These are phyloP conservation scores for Sebastes hubbsi DNA, from an alignment of 2,797 vertebrate genomes.

Conservation along the genomic window DNA sequence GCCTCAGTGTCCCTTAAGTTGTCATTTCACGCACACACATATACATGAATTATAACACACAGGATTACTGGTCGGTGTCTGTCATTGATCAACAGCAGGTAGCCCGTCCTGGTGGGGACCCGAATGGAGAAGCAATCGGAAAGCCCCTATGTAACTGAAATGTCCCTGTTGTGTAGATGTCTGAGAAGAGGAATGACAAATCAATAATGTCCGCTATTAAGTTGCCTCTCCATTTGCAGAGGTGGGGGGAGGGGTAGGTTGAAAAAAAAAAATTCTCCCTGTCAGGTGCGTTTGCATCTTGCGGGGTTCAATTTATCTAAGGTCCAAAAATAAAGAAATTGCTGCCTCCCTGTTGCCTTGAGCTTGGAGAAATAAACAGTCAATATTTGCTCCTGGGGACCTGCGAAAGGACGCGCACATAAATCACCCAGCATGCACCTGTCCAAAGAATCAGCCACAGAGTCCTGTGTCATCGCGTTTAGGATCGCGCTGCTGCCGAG, in stretches of 20 bases:
- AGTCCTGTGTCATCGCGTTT: constrained; percentile 83
- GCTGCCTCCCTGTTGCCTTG: constrained; percentile 80
- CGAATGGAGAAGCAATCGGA: constrained; percentile 37
- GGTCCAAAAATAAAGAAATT: constrained; percentile 82
- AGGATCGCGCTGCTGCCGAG: constrained; percentile 74
- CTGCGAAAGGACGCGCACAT: constrained; percentile 75
- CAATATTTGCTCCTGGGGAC: constrained; percentile 84
- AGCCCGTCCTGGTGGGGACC: constrained; percentile 23
- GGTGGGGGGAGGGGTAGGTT: constrained; percentile 15
- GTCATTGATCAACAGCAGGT: constrained; percentile 46
- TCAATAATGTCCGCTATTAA: constrained; percentile 76
- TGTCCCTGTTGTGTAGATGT: constrained; percentile 70
- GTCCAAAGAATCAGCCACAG: constrained; percentile 79
- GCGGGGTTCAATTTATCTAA: constrained; percentile 81
- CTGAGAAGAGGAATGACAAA: constrained; percentile 72
- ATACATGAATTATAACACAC: background rate
- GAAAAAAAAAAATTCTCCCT: constrained; percentile 58
- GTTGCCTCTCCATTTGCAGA: constrained; percentile 48
- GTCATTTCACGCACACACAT: background rate
- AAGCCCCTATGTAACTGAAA: constrained; percentile 63
- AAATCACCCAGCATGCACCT: constrained; percentile 86
- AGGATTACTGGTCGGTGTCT: constrained; percentile 20
- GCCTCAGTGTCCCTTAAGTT: background rate
- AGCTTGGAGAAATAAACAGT: constrained; percentile 83
- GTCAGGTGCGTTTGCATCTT: constrained; percentile 83